Percentiles rank a stretch among this genome's conserved stretches.
These are phyloP conservation scores for Eurypyga helias DNA, from an alignment of 2,113 vertebrate genomes.

Conservation along the genomic window DNA sequence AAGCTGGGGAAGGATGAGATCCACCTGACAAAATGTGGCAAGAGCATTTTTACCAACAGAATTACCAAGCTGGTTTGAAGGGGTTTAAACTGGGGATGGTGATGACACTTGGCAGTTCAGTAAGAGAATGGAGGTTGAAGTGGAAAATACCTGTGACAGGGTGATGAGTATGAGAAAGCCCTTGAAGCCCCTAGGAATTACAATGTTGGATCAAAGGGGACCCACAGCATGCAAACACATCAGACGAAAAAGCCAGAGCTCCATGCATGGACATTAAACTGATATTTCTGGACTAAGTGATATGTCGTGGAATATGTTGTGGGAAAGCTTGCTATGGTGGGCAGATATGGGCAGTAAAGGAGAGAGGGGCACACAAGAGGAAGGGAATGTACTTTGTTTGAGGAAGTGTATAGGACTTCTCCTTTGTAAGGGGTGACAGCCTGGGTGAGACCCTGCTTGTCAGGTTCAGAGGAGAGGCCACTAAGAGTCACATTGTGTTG, in stretches of 20 bases:
- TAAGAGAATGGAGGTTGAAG: neutral
- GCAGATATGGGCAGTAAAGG: neutral
- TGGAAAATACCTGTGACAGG: neutral
- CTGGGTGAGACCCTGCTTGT: neutral
- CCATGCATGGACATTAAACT: neutral
- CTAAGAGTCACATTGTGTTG: neutral
- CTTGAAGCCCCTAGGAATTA: neutral
- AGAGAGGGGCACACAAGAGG: neutral
- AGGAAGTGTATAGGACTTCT: neutral
- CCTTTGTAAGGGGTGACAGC: neutral
- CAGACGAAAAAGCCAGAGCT: neutral
- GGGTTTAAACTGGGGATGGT: neutral
- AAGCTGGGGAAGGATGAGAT: neutral
- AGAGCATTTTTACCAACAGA: neutral
- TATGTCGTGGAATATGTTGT: too few relatives aligned
- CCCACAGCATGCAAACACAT: neutral
- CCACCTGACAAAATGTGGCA: neutral
- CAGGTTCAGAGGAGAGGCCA: neutral
- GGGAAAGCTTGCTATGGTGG: neutral
- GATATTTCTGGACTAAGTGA: neutral
- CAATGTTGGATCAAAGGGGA: neutral
- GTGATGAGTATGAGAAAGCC: neutral
- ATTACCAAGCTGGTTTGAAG: neutral
- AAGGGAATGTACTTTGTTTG: neutral
- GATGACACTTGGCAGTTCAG: neutral